Base-by-base conservation (phyloP, 2,888 invertebrate genomes). In the Diaprepes abbreviatus region DNA sequence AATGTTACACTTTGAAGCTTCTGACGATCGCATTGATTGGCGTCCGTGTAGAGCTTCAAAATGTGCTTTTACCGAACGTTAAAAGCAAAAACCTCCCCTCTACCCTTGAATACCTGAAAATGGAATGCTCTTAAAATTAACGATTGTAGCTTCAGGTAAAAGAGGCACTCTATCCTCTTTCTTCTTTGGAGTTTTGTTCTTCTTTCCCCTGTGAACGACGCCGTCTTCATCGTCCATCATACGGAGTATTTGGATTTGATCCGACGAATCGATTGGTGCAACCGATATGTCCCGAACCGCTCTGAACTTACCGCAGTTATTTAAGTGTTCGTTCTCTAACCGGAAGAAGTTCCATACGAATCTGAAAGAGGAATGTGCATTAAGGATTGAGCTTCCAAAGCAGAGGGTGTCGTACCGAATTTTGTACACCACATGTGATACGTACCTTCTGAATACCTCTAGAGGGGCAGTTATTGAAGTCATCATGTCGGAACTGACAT, bases 321-420 rank as follows among this genome's bases (percentile, higher is more conserved):
- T 95, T 69, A 95, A 85, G 82, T 95, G 95, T 81, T 95, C 95
- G 84, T 95, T 95, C 84, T 95, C 95, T 75, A 95, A 84, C 1
- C 95, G 93, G 85, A 95, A 94, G 81, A 92, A 95, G 82, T 95
- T 95, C 95, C 95, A 95, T 10, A 95, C 89, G 82, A 95, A 95
- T 36, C 84, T 75, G 16, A 6, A 35, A 33, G 19, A 16, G 12
- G n/a, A n/a, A 35, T 24, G 3, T 3, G 24, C 24, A 4, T 24
- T 24, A 24, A 5, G 24, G 3, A 24, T 5, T 24, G 24, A 24
- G 24, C 5, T 24, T 24, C 24, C 5, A 4, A 5, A 4, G 3
- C 24, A 4, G 5, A 43, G n/a, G n/a, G n/a, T n/a, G 7, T 43
- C 16, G 16, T 43, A 16, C 7, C 16, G 16, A 43, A 43, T 14